phyloP scores from a whole-genome alignment of 2,888 invertebrate species.

The Cerastis leucographa region DNA sequence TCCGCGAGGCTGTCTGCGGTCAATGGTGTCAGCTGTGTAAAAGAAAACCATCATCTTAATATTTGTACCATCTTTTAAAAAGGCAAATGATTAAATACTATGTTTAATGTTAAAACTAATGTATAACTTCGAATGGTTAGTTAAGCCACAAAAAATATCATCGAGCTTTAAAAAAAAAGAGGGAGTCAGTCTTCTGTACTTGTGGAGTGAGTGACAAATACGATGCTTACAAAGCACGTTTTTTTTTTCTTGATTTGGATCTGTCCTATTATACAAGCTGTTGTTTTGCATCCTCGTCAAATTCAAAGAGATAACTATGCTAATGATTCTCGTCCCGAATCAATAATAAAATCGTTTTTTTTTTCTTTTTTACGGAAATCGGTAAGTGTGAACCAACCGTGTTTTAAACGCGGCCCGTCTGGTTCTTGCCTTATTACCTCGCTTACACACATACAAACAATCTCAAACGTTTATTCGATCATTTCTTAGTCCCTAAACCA shows the following conservation, averaged over 20 bases:
- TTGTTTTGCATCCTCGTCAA: too few relatives aligned
- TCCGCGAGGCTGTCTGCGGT: slow-evolving; percentile 78
- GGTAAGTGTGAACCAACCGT: too few relatives aligned
- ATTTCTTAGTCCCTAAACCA: too few relatives aligned
- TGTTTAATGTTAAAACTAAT: background rate
- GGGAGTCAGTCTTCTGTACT: background rate
- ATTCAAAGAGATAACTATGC: too few relatives aligned
- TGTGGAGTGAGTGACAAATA: background rate
- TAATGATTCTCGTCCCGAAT: too few relatives aligned
- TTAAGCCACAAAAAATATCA: background rate
- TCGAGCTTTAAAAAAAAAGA: background rate
- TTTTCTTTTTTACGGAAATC: too few relatives aligned
- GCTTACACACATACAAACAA: too few relatives aligned
- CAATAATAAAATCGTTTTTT: too few relatives aligned
- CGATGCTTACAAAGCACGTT: background rate
- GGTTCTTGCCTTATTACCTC: too few relatives aligned
- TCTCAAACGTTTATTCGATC: too few relatives aligned
- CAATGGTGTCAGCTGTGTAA: slow-evolving; percentile 79
- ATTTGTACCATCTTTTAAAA: background rate
- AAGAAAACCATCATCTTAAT: slow-evolving; percentile 6
- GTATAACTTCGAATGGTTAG: background rate
- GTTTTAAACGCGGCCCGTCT: too few relatives aligned
- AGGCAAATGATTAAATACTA: background rate
- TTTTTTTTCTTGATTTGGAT: background rate
- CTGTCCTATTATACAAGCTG: background rate